Conservation (phyloP, 64 coral and sea anemone genomes). For the Montipora foliosa region DNA sequence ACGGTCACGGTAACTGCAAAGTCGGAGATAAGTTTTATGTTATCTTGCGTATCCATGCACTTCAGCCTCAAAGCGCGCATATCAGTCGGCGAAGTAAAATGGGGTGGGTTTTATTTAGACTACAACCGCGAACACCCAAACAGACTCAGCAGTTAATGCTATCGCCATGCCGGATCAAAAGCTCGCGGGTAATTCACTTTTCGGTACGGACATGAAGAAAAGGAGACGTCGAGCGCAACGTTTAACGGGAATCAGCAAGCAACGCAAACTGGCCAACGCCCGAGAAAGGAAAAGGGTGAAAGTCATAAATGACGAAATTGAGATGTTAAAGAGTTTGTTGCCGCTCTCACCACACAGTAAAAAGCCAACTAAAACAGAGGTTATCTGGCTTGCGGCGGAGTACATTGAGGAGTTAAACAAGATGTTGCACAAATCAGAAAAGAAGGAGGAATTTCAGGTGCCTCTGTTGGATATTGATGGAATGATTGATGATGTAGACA, state of each 20-base stretch:
- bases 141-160: neutral
- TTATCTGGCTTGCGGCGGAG: constrained; percentile 80
- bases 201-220: constrained; percentile 48
- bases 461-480: constrained; percentile 51
- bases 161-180: neutral
- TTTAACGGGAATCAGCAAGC: constrained; percentile 87
- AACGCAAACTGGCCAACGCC: constrained; percentile 84
- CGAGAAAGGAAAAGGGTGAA: constrained; percentile 86
- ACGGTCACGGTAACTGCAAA: neutral
- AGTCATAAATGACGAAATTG: constrained; percentile 82
- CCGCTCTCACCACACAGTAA: constrained; percentile 82
- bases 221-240: constrained; percentile 79
- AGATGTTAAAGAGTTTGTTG: constrained; percentile 76
- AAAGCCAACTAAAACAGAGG: constrained; percentile 91
- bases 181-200: neutral
- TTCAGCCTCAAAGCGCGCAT: neutral
- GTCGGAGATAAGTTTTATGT: constrained; percentile 1
- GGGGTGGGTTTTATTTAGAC: constrained; percentile 8
- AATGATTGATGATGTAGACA: neutral
- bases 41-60: constrained; percentile 3
- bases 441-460: neutral
- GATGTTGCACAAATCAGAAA: constrained; percentile 71
- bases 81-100: neutral
- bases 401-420: constrained; percentile 86
- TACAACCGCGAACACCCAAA: neutral